Conservation (phyloP, 2,888 invertebrate species). For the Drosophila kanekoi region DNA sequence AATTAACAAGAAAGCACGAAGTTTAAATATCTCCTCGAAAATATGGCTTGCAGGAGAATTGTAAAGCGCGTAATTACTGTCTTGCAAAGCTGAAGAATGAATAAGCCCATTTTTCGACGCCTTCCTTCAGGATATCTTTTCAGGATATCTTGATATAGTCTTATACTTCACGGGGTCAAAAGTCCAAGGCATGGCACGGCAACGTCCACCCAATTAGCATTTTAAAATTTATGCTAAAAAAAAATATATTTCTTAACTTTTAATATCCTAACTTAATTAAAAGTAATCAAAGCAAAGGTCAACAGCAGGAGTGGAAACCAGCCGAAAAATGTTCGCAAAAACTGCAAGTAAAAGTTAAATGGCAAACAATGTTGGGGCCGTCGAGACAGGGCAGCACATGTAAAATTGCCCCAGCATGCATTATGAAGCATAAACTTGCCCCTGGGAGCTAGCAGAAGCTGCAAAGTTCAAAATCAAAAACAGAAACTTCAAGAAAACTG, state of each 20-base stretch:
- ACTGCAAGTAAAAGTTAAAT: constrained; percentile 25
- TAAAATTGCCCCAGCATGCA: constrained; percentile 46
- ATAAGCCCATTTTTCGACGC: too few relatives aligned
- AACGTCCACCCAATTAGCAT: background rate
- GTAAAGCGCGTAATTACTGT: too few relatives aligned
- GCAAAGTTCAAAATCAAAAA: constrained; percentile 76
- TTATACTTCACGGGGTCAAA: too few relatives aligned
- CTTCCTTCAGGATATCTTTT: too few relatives aligned
- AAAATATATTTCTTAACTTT: background rate
- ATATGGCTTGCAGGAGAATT: too few relatives aligned
- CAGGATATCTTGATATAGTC: too few relatives aligned
- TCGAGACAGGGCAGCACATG: constrained; percentile 21
- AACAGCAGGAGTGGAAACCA: background rate
- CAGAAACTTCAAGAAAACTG: constrained; percentile 62
- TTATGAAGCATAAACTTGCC: constrained; percentile 65
- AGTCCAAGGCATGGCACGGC: background rate
- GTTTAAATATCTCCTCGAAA: too few relatives aligned
- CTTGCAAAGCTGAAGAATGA: too few relatives aligned
- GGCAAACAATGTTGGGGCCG: constrained; percentile 11
- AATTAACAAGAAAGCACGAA: too few relatives aligned
- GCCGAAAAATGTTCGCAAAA: constrained; percentile 1
- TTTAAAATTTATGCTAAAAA: background rate
- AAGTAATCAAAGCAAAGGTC: constrained; percentile 1
- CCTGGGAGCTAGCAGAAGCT: constrained; percentile 46
- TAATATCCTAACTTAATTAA: background rate